Evolutionary conservation across 1,140 invertebrate species (phyloP).

Genomic region (Ceratosolen fusciceps): DNA sequence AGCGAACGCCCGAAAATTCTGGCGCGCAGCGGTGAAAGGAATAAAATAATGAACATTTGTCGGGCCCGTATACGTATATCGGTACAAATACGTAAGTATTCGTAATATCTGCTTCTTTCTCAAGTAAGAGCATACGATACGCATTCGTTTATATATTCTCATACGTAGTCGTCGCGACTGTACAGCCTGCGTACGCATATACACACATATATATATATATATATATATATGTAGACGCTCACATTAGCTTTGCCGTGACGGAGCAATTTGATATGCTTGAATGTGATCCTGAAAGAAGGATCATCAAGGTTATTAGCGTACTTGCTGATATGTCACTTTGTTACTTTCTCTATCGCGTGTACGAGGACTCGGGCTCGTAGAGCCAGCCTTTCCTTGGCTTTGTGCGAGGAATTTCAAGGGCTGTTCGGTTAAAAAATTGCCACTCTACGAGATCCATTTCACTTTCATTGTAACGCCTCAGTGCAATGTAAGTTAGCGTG

Average conservation of each 20-base stretch:
- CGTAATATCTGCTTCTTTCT: background rate
- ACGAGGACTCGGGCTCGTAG: background rate
- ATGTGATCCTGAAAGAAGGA: background rate
- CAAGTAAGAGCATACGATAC: background rate
- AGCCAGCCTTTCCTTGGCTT: background rate
- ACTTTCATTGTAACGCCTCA: background rate
- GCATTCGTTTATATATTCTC: background rate
- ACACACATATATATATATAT: no score
- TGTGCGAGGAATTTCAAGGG: background rate
- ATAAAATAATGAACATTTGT: background rate
- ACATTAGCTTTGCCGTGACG: background rate
- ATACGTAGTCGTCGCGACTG: no score
- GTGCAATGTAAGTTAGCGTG: background rate
- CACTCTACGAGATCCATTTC: background rate
- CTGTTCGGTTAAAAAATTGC: background rate
- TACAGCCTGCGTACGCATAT: no score
- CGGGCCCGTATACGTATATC: background rate
- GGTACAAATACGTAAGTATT: background rate
- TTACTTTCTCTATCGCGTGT: background rate
- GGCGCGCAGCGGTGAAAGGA: conserved; percentile 1
- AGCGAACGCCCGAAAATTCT: conserved; percentile 14
- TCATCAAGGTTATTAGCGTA: background rate
- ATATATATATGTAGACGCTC: background rate
- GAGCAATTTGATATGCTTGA: background rate
- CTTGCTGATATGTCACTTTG: background rate